Percentiles rank a stretch among this genome's conserved stretches.
These are phyloP conservation scores for Sinohyriopsis cumingii DNA, from an alignment of 2,888 invertebrate species.

Conservation along the genomic window DNA sequence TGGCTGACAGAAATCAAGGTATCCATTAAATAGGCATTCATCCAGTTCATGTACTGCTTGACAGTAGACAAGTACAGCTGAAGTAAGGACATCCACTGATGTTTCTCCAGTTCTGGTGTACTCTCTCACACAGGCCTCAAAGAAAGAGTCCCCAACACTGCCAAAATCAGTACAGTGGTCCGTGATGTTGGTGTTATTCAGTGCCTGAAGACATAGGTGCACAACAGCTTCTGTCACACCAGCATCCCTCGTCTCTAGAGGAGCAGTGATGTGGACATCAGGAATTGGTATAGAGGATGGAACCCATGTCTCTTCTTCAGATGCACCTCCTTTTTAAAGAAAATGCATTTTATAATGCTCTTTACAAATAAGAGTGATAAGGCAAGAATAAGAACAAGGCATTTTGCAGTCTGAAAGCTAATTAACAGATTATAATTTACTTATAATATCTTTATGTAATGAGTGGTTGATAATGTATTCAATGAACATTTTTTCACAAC, in stretches of 20 bases:
- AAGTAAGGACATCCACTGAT: slow-evolving; percentile 20
- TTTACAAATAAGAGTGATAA: too few species aligned
- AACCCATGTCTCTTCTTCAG: slow-evolving; percentile 22
- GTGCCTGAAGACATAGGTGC: slow-evolving; percentile 21
- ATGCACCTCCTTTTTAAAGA: not conserved
- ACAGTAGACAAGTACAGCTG: slow-evolving; percentile 47
- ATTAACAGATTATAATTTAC: too few species aligned
- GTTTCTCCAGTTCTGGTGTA: slow-evolving; percentile 25
- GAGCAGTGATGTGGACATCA: slow-evolving; percentile 17
- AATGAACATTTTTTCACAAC: too few species aligned
- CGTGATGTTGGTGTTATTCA: slow-evolving; percentile 26
- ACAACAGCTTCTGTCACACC: slow-evolving; percentile 13
- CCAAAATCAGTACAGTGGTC: slow-evolving; percentile 26
- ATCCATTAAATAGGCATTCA: slow-evolving; percentile 44
- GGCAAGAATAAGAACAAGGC: too few species aligned
- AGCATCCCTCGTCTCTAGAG: slow-evolving; percentile 7
- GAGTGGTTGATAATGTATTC: too few species aligned
- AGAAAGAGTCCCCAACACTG: slow-evolving; percentile 35
- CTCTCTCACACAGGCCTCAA: slow-evolving; percentile 50
- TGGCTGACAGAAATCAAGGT: slow-evolving; percentile 46
- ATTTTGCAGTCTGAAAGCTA: too few species aligned
- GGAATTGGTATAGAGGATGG: slow-evolving; percentile 38
- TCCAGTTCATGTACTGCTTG: slow-evolving; percentile 37
- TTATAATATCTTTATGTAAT: too few species aligned
- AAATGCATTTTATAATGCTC: too few species aligned